Conservation (phyloP, 1,140 invertebrate species). For the Drosophila serrata region DNA sequence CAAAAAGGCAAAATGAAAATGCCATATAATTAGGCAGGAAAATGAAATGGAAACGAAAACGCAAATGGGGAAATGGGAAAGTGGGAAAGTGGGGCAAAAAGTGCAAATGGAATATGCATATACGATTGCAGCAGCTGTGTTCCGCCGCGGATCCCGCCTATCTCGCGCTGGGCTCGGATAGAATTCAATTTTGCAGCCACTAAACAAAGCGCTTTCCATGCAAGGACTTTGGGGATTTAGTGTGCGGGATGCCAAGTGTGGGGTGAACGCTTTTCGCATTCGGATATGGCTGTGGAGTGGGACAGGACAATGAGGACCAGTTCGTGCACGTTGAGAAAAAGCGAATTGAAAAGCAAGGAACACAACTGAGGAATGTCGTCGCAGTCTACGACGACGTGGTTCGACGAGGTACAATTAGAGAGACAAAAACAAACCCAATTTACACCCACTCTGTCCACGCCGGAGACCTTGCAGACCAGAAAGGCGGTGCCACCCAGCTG, state of each 20-base stretch:
- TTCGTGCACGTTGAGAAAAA: conserved; percentile 19
- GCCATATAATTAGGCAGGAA: conserved; percentile 31
- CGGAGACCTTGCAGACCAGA: conserved; percentile 91
- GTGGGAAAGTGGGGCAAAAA: conserved; percentile 39
- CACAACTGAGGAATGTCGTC: conserved; percentile 17
- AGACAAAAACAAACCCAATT: conserved; percentile 85
- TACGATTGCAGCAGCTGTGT: conserved; percentile 36
- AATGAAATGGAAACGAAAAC: conserved; percentile 34
- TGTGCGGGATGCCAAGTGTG: neutral
- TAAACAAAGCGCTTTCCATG: conserved; percentile 30
- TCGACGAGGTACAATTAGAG: conserved; percentile 64
- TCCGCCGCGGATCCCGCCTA: conserved; percentile 16
- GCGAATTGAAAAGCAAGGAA: conserved; percentile 6
- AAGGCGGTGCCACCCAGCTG: conserved; percentile 94
- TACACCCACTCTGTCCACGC: conserved; percentile 86
- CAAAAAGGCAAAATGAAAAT: conserved; percentile 53
- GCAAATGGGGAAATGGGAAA: neutral
- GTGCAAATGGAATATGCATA: conserved; percentile 35
- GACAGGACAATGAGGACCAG: conserved; percentile 5
- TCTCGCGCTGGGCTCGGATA: conserved; percentile 6
- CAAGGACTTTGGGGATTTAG: conserved; percentile 17
- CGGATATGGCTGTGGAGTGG: neutral
- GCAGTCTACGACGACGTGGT: conserved; percentile 19
- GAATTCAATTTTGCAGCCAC: conserved; percentile 50
- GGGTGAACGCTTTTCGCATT: neutral